Base-by-base conservation (phyloP, 2,113 vertebrate genomes). In the Seriola rivoliana region DNA sequence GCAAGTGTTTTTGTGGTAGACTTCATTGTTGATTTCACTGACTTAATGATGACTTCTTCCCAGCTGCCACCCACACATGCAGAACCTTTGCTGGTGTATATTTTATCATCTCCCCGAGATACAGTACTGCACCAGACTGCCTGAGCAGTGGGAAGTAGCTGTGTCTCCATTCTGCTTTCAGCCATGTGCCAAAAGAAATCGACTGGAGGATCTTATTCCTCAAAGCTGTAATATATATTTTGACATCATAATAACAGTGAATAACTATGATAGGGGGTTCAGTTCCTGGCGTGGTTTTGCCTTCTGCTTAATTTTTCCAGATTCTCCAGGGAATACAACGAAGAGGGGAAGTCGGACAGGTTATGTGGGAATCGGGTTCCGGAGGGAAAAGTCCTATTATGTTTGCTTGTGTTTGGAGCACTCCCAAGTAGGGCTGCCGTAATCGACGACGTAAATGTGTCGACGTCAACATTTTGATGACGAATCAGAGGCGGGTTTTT, bases 11-110 rank as follows among this genome's bases (percentile, higher is more conserved):
- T 25, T 77, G 77, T 74, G 85, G 21, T 80, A 44, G 81, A 80
- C 80, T 85, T 76, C 50, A 71, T 78, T 87, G 86, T 88, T 85
- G 89, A 89, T 90, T 90, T 71, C 80, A 40, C 81, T 70, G 86
- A 87, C 85, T 85, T 90, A 89, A 92, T 92, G 89, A 88, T 87
- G 84, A 89, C 90, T 89, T 87, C 68, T 85, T 86, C 67, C 76
- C 81, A 70, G 73, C 85, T 70, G 75, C 78, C 85, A 88, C 86
- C 88, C 81, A 87, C 85, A 78, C 68, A 71, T 83, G 62, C 66
- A 76, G 16, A 78, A 81, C 71, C 68, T 79, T 32, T 1, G n/a
- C 75, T 75, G 44, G 75, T 89, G 71, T 69, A 66, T 82, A 66
- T 90, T 89, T 89, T 50, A 89, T 84, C 55, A 75, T 82, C 82